Base-by-base conservation (phyloP, 2,888 invertebrate genomes). In the Malthinus flaveolus region DNA sequence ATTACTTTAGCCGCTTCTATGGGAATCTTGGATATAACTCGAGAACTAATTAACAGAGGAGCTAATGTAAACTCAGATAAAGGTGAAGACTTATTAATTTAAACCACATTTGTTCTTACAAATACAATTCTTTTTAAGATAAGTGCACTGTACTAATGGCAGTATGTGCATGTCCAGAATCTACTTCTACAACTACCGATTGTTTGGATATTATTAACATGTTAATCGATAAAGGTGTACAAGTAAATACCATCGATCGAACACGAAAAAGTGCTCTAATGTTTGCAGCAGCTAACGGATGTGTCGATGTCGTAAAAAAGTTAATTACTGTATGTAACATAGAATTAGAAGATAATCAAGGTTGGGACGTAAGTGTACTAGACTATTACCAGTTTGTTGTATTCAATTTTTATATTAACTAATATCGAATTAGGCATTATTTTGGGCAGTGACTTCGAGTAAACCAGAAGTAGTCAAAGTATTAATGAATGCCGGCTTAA, bases 91-190 rank as follows among this genome's bases (percentile, higher is more conserved):
- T 35, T 39, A 35, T 54, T 12, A 4, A 23, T 55, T 31, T 50
- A 32, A 48, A 15, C 13, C 0, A n/a, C 9, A 2, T 34, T 13
- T 32, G 32, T 5, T 45, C n/a, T n/a, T n/a, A n/a, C n/a, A n/a
- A 42, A 11, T 44, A 32, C 10, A 11, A 13, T 32, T 51, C 11
- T 55, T 33, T 49, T 79, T 35, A 75, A 87, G 87, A 86, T 76
- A 83, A 83, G n/a, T 80, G 81, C 50, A 86, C 86, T 35, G 82
- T 85, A 15, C 73, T 87, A 49, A 87, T 87, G 86, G 82, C 83
- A 61, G 81, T 83, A 31, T 87, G 87, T 68, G 80, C 83, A n/a
- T 86, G 84, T 67, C 83, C 81, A 60, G 78, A 77, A n/a, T 71
- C 76, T 34, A 75, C 76, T 32, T 68, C 74, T 3, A 76, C 81